These are phyloP conservation scores for Lepidotrigona ventralis DNA, from an alignment of 1,140 invertebrate genomes.

Conservation along the genomic window DNA sequence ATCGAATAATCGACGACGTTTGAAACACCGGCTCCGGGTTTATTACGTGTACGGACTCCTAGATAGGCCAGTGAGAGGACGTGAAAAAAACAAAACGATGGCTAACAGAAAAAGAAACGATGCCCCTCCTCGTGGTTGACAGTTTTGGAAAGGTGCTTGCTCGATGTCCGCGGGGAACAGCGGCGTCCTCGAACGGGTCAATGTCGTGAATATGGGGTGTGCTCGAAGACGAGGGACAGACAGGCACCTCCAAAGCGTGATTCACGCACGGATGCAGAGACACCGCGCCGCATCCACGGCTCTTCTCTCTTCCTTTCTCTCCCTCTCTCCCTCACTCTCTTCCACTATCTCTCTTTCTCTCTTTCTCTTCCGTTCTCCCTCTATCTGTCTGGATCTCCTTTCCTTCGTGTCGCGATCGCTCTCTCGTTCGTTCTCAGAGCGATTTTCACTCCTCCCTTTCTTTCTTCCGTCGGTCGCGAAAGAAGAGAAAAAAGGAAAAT, in stretches of 20 bases:
- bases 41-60: neutral
- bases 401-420: conserved; percentile 7
- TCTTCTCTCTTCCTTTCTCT: conserved; percentile 19
- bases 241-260: conserved; percentile 65
- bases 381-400: neutral
- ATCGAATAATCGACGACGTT: neutral
- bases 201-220: conserved; percentile 57
- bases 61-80: conserved; percentile 1
- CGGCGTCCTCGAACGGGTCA: conserved; percentile 56
- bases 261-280: conserved; percentile 67
- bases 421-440: conserved; percentile 29
- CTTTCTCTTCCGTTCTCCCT: neutral
- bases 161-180: neutral
- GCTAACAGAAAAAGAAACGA: conserved; percentile 1
- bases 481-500: conserved; percentile 29
- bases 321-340: conserved; percentile 27
- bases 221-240: conserved; percentile 55
- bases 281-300: conserved; percentile 60
- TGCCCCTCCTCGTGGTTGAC: conserved; percentile 36
- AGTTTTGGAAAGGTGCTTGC: conserved; percentile 23
- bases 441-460: conserved; percentile 41
- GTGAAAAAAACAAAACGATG: conserved; percentile 8
- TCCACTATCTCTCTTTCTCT: neutral
- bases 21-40: conserved; percentile 25
- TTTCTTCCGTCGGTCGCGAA: conserved; percentile 10